phyloP scores from a whole-genome alignment of 2,113 vertebrate genomes.

The Hippocampus comes region DNA sequence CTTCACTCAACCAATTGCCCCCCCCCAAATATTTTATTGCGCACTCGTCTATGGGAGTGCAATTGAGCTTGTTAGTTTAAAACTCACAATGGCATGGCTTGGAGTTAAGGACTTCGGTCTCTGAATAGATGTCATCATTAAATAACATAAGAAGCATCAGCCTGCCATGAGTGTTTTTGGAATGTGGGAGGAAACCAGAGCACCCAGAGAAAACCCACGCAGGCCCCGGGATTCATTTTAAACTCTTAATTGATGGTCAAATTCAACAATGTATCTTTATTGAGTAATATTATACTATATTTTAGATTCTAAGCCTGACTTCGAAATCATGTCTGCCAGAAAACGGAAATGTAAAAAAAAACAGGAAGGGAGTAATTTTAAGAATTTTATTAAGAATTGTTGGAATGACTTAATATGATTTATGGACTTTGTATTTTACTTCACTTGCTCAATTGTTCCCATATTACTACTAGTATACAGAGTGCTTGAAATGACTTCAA shows the following conservation, averaged over 20 bases:
- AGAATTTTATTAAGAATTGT: no score
- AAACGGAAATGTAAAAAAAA: no score
- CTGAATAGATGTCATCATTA: neutral
- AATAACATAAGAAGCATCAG: neutral
- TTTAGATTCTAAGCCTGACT: neutral
- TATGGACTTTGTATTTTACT: neutral
- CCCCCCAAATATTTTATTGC: slow-evolving; percentile 68
- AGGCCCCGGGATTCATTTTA: neutral
- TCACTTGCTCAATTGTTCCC: neutral
- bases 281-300: neutral
- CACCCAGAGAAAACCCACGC: no score
- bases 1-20: slow-evolving; percentile 76
- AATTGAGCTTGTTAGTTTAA: no score
- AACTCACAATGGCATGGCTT: neutral
- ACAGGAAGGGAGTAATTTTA: no score
- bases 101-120: neutral
- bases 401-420: neutral
- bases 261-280: neutral
- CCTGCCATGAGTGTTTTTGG: neutral
- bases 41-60: slow-evolving; percentile 49
- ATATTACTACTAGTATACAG: neutral
- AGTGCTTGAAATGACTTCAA: neutral
- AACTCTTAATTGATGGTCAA: neutral
- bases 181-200: no score
- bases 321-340: no score